Evolutionary conservation across 2,113 vertebrate species (phyloP).

Genomic region (Xiphophorus maculatus): DNA sequence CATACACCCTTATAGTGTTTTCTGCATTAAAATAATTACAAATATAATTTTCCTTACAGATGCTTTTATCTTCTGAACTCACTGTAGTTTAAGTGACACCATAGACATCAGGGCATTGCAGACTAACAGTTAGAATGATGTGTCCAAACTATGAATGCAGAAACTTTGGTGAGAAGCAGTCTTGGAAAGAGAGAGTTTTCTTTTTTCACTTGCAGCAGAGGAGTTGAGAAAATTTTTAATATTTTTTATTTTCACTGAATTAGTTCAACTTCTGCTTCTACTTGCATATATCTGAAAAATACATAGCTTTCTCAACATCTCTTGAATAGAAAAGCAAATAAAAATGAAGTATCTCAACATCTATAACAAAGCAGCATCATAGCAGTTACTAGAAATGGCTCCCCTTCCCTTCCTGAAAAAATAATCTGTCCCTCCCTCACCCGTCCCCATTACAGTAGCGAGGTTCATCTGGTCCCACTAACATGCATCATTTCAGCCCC

Average conservation of each 20-base stretch:
- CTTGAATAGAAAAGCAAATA: conserved; percentile 64
- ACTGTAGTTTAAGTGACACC: background rate
- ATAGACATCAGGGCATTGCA: background rate
- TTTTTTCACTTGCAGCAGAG: background rate
- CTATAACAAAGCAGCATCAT: conserved; percentile 73
- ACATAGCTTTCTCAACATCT: conserved; percentile 78
- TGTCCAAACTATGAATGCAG: background rate
- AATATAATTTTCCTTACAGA: too few species aligned
- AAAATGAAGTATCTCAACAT: conserved; percentile 63
- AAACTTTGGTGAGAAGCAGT: conserved; percentile 1
- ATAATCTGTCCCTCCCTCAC: conserved; percentile 68
- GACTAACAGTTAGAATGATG: background rate
- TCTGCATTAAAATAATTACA: background rate
- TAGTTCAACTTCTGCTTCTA: conserved; percentile 82
- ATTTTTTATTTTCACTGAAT: conserved; percentile 61
- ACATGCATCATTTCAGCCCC: conserved; percentile 78
- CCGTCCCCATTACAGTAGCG: conserved; percentile 73
- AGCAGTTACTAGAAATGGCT: conserved; percentile 63
- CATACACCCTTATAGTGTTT: background rate
- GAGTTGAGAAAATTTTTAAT: conserved; percentile 61
- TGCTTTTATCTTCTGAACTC: too few species aligned
- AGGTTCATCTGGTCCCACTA: conserved; percentile 71
- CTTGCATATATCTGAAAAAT: conserved; percentile 84
- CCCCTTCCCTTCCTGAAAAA: conserved; percentile 73
- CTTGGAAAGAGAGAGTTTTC: background rate